phyloP scores from a whole-genome alignment of 2,113 vertebrate genomes.

The Ovis canadensis region DNA sequence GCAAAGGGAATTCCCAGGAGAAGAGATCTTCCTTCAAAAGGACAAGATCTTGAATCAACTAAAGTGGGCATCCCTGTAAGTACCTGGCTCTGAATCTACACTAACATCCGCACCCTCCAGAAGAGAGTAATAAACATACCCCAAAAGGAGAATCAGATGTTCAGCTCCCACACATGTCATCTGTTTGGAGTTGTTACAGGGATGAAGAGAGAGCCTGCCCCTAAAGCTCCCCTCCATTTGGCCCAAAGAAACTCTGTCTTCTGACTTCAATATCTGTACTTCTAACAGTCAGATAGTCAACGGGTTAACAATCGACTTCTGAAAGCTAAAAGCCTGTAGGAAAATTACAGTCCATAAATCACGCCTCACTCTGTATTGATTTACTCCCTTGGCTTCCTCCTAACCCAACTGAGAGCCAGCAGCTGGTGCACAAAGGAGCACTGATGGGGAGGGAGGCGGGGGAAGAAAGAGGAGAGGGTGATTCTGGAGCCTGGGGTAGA shows the following conservation, averaged over 20 bases:
- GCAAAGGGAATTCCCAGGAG: not conserved
- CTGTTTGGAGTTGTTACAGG: not conserved
- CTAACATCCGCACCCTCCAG: not conserved
- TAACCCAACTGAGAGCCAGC: not conserved
- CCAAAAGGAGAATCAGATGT: not conserved
- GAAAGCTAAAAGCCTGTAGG: constrained; percentile 25
- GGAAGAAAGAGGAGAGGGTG: not conserved
- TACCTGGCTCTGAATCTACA: not conserved
- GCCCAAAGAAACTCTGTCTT: not conserved
- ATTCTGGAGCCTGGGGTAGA: not conserved
- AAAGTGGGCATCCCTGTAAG: not conserved
- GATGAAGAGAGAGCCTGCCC: not conserved
- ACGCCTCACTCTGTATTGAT: constrained; percentile 33
- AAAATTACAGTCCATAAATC: constrained; percentile 47
- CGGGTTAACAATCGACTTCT: not conserved
- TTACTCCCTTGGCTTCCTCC: not conserved
- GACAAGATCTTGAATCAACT: not conserved
- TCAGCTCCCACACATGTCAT: not conserved
- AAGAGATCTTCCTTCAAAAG: not conserved
- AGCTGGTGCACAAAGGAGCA: not conserved
- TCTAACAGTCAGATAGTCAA: not conserved
- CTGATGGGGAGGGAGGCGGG: not conserved
- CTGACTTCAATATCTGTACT: not conserved
- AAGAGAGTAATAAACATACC: not conserved
- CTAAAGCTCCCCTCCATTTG: not conserved